Evolutionary conservation across 2,888 invertebrate genomes (phyloP).

Genomic region (Cataglyphis altisquamis): DNA sequence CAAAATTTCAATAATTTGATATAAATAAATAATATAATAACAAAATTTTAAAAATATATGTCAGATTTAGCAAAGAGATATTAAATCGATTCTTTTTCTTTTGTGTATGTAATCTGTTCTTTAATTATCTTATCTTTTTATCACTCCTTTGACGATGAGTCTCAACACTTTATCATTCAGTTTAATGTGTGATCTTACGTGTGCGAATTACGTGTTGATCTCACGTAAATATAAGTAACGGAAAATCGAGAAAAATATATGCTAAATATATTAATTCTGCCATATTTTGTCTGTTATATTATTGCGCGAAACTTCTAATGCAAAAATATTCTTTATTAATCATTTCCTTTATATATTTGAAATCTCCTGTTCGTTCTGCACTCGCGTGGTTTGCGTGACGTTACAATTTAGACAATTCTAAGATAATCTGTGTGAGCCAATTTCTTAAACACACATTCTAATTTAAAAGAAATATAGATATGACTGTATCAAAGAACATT

Average conservation of each 20-base stretch:
- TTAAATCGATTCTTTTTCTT: slow-evolving; percentile 17
- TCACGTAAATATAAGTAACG: not conserved
- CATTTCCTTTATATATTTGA: not conserved
- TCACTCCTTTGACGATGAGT: slow-evolving; percentile 16
- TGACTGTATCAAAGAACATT: not conserved
- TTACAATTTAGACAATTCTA: not conserved
- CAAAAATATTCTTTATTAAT: slow-evolving; percentile 14
- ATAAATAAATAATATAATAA: slow-evolving; percentile 1
- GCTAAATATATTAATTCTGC: not conserved
- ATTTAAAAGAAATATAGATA: not conserved
- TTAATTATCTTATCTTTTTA: slow-evolving; percentile 56
- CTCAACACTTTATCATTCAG: not conserved
- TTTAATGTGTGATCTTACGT: not conserved
- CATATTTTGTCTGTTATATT: not conserved
- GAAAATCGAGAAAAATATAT: not conserved
- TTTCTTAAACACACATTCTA: not conserved
- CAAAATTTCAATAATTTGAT: not conserved
- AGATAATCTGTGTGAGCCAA: not conserved
- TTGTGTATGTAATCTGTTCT: slow-evolving; percentile 32
- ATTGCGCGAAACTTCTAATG: not conserved
- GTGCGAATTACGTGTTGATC: slow-evolving; percentile 13
- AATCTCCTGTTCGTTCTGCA: not conserved
- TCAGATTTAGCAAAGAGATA: not conserved
- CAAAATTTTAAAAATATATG: not conserved
- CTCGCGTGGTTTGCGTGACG: not conserved